phyloP scores from a whole-genome alignment of 2,113 vertebrate species.

The Centropus unirufus region DNA sequence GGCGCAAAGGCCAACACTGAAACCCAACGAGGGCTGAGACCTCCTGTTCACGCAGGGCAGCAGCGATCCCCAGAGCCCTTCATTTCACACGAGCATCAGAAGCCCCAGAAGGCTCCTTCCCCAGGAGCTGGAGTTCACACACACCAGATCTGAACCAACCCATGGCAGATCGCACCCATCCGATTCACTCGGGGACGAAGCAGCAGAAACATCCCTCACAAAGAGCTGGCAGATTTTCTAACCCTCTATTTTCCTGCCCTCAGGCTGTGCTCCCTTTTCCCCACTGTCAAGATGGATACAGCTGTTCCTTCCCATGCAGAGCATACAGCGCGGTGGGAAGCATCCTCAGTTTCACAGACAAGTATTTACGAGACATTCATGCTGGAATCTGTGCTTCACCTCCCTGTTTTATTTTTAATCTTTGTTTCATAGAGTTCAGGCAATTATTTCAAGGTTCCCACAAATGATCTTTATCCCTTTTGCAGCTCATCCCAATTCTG shows the following conservation, averaged over 20 bases:
- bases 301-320: not conserved
- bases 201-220: not conserved
- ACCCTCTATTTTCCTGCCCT: not conserved
- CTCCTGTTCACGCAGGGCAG: not conserved
- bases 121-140: not conserved
- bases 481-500: constrained; percentile 22
- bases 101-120: not conserved
- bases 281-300: accelerated
- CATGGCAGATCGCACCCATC: not conserved
- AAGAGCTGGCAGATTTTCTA: not conserved
- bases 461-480: constrained; percentile 40
- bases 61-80: not conserved
- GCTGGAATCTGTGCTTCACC: not conserved
- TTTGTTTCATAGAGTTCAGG: constrained; percentile 20
- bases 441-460: constrained; percentile 32
- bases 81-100: accelerated
- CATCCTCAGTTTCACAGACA: not conserved
- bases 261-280: not conserved
- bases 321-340: accelerated
- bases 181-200: accelerated
- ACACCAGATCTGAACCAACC: not conserved
- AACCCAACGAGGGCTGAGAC: not conserved
- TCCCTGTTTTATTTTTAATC: constrained; percentile 55
- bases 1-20: not conserved
- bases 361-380: not conserved